Base-by-base conservation (phyloP, 2,113 vertebrate species). In the Calyptommatus sinebrachiatus region DNA sequence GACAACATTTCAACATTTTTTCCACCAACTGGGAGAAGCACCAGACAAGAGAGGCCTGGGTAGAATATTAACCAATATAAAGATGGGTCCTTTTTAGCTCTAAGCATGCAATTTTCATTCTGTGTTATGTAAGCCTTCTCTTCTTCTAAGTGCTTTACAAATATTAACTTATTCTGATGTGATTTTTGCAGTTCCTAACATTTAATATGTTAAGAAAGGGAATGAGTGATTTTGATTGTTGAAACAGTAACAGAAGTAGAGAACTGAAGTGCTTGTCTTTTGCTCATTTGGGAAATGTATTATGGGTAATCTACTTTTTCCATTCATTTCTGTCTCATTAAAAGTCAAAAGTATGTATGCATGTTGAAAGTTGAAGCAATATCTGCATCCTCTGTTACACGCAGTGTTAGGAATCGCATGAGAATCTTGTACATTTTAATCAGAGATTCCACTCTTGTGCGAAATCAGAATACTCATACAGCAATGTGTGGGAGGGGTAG, bases 1-100 rank as follows among this genome's bases (percentile, higher is more conserved):
- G 87, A 89, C 89, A 89, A 87, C 90, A 89, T 94, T 93, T 93
- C 91, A 93, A 93, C 90, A 94, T 85, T 83, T 87, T 87, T 91
- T 84, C 89, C 91, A 90, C 93, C 90, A 86, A 91, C 85, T 89
- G 88, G 85, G 88, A 90, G 82, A 92, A 93, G 91, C 89, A 87
- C 87, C 89, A 89, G 82, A 83, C 76, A 83, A 78, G 75, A 89
- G 74, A 73, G 71, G 74, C 83, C 80, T 85, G 79, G 45, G 90
- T 92, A 88, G 88, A 93, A 91, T 66, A 93, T 93, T 93, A 90
- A 93, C 89, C 74, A 85, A 73, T 18, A 83, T 46, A 83, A 79
- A 61, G 60, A 88, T 82, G 0, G 2, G 71, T 87, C 79, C 35
- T 29, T 78, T 90, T 81, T 0, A 0, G 62, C 68, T 87, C 82